These are phyloP conservation scores for Rhyacophila evoluta DNA, from an alignment of 2,888 invertebrate species.

Conservation along the genomic window DNA sequence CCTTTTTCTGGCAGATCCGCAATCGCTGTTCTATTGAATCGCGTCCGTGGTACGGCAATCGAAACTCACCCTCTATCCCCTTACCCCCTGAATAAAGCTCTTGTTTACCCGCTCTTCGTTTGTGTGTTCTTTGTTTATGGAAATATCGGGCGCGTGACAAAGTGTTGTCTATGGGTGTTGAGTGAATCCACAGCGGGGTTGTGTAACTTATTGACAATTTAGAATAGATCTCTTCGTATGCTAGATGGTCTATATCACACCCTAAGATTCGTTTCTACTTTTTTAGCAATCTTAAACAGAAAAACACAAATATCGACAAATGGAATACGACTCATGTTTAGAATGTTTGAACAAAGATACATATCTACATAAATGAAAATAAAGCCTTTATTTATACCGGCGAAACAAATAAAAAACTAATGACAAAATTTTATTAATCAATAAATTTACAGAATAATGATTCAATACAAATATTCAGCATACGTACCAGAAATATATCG, in stretches of 20 bases:
- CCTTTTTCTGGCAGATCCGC: neutral
- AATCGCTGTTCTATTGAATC: neutral
- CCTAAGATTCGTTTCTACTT: too few species aligned
- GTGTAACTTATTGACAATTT: conserved; percentile 19
- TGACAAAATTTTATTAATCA: too few species aligned
- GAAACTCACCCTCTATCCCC: neutral
- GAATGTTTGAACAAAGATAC: too few species aligned
- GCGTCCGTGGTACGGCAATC: neutral
- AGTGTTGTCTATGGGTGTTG: conserved; percentile 21
- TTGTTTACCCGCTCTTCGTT: neutral
- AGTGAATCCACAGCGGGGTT: neutral
- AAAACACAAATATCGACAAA: too few species aligned
- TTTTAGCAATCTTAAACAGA: too few species aligned
- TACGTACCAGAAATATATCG: too few species aligned
- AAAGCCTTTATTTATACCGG: too few species aligned
- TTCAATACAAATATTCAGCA: too few species aligned
- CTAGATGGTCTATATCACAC: neutral
- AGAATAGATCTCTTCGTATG: neutral
- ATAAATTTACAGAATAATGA: too few species aligned
- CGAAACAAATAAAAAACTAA: too few species aligned
- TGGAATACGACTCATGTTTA: too few species aligned
- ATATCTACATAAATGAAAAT: too few species aligned
- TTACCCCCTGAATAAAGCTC: neutral
- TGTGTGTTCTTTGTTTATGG: conserved; percentile 19
- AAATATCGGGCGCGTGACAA: conserved; percentile 16